Conservation (phyloP, 2,797 vertebrate species). For the Lophius americanus region DNA sequence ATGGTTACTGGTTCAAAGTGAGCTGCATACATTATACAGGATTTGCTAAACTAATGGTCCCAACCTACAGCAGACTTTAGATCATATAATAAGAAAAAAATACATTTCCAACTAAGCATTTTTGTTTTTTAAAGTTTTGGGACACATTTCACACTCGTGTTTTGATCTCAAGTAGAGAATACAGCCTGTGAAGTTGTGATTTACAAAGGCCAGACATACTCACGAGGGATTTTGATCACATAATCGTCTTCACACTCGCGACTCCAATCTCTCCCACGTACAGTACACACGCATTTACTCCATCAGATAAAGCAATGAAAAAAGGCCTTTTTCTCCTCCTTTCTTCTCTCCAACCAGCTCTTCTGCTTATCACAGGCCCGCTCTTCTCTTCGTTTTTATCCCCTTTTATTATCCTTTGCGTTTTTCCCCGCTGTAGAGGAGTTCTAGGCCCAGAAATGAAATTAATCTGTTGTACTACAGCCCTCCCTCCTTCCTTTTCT, state of each 20-base stretch:
- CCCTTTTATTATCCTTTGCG: constrained; percentile 69
- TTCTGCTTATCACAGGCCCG: constrained; percentile 57
- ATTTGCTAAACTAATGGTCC: not conserved
- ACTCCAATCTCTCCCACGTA: constrained; percentile 63
- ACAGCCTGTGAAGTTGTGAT: constrained; percentile 31
- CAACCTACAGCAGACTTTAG: not conserved
- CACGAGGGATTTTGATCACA: constrained; percentile 55
- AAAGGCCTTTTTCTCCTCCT: not conserved
- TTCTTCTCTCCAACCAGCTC: constrained; percentile 37
- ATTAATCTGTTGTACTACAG: constrained; percentile 81
- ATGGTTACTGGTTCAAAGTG: constrained; percentile 10
- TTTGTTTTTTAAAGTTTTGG: not conserved
- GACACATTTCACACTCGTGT: not conserved
- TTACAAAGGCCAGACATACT: constrained; percentile 40
- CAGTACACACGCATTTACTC: constrained; percentile 71
- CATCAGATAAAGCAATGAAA: constrained; percentile 70
- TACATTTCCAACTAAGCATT: not conserved
- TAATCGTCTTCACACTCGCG: constrained; percentile 63
- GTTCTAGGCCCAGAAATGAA: constrained; percentile 76
- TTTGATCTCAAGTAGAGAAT: not conserved
- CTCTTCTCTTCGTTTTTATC: constrained; percentile 52
- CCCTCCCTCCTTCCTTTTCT: constrained; percentile 39
- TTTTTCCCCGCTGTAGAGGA: constrained; percentile 63
- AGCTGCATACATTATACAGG: not conserved
- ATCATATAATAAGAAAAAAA: not conserved